Evolutionary conservation across 2,888 invertebrate species (phyloP).

Genomic region (Dynastes maya): DNA sequence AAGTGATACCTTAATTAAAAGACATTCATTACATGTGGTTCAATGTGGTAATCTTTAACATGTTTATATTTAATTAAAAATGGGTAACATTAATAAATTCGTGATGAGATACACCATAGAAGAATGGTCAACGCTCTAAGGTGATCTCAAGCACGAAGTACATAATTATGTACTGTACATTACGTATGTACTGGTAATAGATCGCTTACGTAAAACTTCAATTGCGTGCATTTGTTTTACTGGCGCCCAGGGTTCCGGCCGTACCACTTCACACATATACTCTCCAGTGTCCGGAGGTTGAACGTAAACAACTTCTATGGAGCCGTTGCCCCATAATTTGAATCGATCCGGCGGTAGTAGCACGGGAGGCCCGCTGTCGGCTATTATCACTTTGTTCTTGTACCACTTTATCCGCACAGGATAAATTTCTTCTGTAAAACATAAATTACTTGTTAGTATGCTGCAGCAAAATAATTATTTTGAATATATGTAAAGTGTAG

Average conservation of each 20-base stretch:
- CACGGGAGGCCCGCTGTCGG: conserved; percentile 67
- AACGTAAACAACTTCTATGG: conserved; percentile 77
- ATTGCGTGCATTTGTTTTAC: conserved; percentile 84
- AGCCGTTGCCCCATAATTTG: conserved; percentile 80
- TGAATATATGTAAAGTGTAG: too few relatives aligned
- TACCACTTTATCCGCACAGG: conserved; percentile 79
- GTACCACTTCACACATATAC: conserved; percentile 79
- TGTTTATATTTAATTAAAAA: too few relatives aligned
- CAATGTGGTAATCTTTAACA: too few relatives aligned
- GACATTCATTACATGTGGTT: too few relatives aligned
- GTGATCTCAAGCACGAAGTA: not conserved
- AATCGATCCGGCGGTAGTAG: conserved; percentile 72
- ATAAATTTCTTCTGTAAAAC: conserved; percentile 72
- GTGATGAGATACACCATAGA: not conserved
- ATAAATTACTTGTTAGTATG: not conserved
- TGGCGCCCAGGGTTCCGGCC: conserved; percentile 79
- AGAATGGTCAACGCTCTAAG: conserved; percentile 4
- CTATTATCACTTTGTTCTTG: conserved; percentile 77
- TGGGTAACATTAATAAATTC: not conserved
- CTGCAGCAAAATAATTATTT: too few relatives aligned
- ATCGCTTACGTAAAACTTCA: conserved; percentile 83
- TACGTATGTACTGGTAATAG: conserved; percentile 14
- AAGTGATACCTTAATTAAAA: too few relatives aligned
- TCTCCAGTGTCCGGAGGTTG: conserved; percentile 77
- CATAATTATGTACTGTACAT: conserved; percentile 2